These are phyloP conservation scores for Microchirus variegatus DNA, from an alignment of 2,797 vertebrate species.

Conservation along the genomic window DNA sequence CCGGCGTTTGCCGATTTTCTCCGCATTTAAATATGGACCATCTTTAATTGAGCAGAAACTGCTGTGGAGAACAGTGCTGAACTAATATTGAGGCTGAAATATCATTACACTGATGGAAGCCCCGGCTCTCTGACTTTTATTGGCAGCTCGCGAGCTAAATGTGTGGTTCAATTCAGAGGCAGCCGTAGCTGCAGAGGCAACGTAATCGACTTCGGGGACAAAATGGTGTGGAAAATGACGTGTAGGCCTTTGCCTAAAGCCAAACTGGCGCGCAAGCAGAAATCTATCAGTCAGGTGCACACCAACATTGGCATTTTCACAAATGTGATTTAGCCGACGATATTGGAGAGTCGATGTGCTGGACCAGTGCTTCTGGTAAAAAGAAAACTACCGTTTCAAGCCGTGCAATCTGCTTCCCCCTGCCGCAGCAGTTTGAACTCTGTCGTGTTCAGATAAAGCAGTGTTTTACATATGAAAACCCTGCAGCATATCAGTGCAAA, in stretches of 20 bases:
- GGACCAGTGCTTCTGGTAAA: constrained; percentile 56
- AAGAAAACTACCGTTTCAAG: constrained; percentile 48
- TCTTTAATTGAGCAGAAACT: constrained; percentile 78
- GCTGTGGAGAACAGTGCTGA: constrained; percentile 70
- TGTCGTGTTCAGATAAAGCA: constrained; percentile 47
- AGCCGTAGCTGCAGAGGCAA: constrained; percentile 60
- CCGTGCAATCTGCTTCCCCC: constrained; percentile 49
- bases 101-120: constrained; percentile 70
- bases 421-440: constrained; percentile 52
- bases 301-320: constrained; percentile 69
- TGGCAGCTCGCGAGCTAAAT: constrained; percentile 71
- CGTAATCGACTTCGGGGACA: constrained; percentile 75
- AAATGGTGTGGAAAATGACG: constrained; percentile 76
- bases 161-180: constrained; percentile 66
- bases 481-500: constrained; percentile 33
- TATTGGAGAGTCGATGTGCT: constrained; percentile 56
- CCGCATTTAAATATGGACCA: constrained; percentile 69
- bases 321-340: constrained; percentile 70
- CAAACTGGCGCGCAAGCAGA: constrained; percentile 45
- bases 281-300: constrained; percentile 73
- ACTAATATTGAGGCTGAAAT: constrained; percentile 73
- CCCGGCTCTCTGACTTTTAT: constrained; percentile 67
- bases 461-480: constrained; percentile 53
- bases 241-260: constrained; percentile 60
- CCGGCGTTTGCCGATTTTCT: constrained; percentile 41